These are phyloP conservation scores for Anoura caudifer DNA, from an alignment of 2,113 vertebrate species.

Conservation along the genomic window DNA sequence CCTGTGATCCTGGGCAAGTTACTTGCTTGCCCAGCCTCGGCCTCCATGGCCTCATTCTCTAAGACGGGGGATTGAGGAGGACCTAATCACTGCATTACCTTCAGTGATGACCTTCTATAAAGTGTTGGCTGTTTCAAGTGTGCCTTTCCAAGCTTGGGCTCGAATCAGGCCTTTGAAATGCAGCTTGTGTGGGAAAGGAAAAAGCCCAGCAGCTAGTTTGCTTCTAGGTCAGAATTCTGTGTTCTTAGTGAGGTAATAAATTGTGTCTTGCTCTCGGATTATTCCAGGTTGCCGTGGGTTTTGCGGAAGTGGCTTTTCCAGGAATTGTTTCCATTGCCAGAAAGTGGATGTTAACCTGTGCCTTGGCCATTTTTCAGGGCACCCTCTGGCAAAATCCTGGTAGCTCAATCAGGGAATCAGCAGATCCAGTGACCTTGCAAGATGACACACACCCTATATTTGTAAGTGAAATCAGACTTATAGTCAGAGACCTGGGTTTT, in stretches of 20 bases:
- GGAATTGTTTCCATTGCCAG: slow-evolving; percentile 34
- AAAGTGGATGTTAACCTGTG: slow-evolving; percentile 54
- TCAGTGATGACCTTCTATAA: background rate
- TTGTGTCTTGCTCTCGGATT: slow-evolving; percentile 38
- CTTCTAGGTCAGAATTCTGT: slow-evolving; percentile 15
- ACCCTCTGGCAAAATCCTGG: slow-evolving; percentile 33
- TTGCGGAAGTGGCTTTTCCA: slow-evolving; percentile 48
- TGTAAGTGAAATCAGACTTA: background rate
- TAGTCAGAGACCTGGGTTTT: background rate
- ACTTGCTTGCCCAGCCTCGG: background rate
- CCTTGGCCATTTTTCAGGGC: slow-evolving; percentile 60
- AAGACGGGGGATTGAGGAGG: background rate
- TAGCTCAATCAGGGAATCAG: slow-evolving; percentile 21
- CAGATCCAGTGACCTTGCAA: background rate
- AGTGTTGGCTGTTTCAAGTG: slow-evolving; percentile 32
- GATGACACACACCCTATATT: background rate
- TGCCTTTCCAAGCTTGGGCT: slow-evolving; percentile 34
- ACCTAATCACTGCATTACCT: background rate
- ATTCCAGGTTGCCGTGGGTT: slow-evolving; percentile 53
- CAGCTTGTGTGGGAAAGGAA: slow-evolving; percentile 58
- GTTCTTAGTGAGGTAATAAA: slow-evolving; percentile 58
- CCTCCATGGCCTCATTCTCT: background rate
- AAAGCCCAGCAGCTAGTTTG: slow-evolving; percentile 10
- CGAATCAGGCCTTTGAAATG: slow-evolving; percentile 59
- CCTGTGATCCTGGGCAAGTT: background rate